Percentiles rank a stretch among this genome's conserved stretches.
These are phyloP conservation scores for Tylochromis polylepis DNA, from an alignment of 2,113 vertebrate genomes.

Conservation along the genomic window DNA sequence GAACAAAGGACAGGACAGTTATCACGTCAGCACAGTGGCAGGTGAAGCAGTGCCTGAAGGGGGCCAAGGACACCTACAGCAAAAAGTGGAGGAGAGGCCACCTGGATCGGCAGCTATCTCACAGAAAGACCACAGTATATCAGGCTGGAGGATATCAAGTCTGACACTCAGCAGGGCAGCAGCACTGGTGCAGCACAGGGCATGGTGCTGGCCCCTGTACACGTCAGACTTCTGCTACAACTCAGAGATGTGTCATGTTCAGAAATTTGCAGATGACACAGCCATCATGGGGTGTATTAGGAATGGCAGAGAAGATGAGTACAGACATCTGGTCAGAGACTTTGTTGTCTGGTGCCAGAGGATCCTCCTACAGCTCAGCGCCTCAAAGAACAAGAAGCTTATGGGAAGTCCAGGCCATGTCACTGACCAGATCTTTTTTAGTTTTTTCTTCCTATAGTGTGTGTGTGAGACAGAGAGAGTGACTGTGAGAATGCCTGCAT, in stretches of 20 bases:
- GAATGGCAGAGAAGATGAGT: background rate
- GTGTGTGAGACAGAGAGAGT: no score
- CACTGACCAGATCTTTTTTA: no score
- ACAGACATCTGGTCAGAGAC: background rate
- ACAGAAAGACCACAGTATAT: background rate
- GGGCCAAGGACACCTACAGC: background rate
- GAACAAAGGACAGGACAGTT: background rate
- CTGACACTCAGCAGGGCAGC: background rate
- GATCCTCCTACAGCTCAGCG: background rate
- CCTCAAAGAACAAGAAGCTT: rapidly evolving
- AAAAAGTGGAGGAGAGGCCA: background rate
- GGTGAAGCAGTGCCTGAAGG: background rate
- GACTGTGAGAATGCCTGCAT: no score
- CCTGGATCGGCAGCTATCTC: background rate
- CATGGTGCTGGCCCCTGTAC: background rate
- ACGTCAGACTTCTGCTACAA: no score
- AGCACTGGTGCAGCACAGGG: background rate
- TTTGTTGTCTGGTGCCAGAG: background rate
- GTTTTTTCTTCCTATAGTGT: no score
- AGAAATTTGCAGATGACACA: no score
- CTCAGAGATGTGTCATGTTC: no score
- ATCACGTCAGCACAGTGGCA: background rate
- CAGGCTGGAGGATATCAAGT: background rate
- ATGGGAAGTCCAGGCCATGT: no score
- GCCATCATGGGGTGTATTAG: background rate